Conservation (phyloP, 2,113 vertebrate species). For the Gallinago paraguaiae region DNA sequence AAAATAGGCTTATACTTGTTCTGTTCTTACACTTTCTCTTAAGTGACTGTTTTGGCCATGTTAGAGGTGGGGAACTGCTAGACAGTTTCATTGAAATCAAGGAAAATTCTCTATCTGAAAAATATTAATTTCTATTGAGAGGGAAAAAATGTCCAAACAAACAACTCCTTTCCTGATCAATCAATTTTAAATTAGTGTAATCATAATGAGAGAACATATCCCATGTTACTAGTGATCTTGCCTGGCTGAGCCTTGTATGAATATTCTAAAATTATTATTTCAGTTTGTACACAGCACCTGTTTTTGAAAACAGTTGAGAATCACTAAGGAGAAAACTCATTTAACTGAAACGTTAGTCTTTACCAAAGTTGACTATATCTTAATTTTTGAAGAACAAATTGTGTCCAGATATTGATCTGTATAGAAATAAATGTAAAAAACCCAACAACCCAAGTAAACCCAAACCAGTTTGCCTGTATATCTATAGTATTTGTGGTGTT, state of each 20-base stretch:
- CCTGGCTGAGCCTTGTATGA: neutral
- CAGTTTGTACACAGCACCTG: neutral
- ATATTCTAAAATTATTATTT: neutral
- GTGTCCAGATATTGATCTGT: neutral
- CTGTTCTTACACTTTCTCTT: neutral
- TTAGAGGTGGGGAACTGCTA: rapidly evolving
- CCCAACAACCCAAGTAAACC: neutral
- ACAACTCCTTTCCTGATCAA: neutral
- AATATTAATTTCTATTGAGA: neutral
- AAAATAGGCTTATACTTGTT: neutral
- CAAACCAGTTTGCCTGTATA: neutral
- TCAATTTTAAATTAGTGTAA: neutral
- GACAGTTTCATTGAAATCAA: neutral
- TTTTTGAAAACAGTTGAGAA: neutral
- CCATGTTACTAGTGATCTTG: neutral
- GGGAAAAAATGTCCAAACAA: neutral
- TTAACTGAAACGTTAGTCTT: neutral
- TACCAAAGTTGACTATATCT: neutral
- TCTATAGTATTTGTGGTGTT: neutral
- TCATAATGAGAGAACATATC: neutral
- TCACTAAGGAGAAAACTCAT: neutral
- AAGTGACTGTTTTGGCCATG: neutral
- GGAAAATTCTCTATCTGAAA: neutral
- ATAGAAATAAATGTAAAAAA: neutral
- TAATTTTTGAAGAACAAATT: neutral